Base-by-base conservation (phyloP, 2,797 vertebrate species). In the Sebastes wilsoni region DNA sequence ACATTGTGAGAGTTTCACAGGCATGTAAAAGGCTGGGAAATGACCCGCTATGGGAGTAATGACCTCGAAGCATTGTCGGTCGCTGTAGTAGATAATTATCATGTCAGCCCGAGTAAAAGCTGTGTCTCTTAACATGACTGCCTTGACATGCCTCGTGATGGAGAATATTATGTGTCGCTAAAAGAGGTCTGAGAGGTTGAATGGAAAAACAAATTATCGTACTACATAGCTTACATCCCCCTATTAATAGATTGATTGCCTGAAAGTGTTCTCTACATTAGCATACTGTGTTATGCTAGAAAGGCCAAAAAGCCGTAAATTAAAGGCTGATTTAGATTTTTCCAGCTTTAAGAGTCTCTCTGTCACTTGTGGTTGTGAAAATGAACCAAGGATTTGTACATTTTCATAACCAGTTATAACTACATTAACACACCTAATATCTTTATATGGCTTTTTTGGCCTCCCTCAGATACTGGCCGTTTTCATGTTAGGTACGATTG, bases 1-100 rank as follows among this genome's bases (percentile, higher is more conserved):
- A 58, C 34, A n/a, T 54, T 71, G 36, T 69, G 42, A 42, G 34
- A 64, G 13, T 69, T 74, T 82, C 67, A 67, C 61, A 25, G 10
- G 13, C 34, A 14, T 34, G 22, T 72, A 55, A 65, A 87, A 6
- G 23, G 3, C 16, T 65, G 27, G 20, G 65, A 83, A 80, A 91
- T 88, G 38, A 75, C 66, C 75, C 42, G 52, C 49, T 13, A 55
- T 30, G 58, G 32, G 69, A 81, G 74, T 58, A 78, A 77, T 71
- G 69, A 89, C 87, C 84, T 77, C 79, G 32, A 77, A 74, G 73
- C 65, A 28, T 27, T 72, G 67, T 67, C 61, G 72, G 66, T 34
- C 25, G 9, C 72, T 59, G 52, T 46, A 68, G 60, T 11, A 67
- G 73, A 84, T 92, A 83, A 89, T 91, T 80, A 84, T 85, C 74